Base-by-base conservation (phyloP, 2,797 vertebrate genomes). In the Antrozous pallidus region DNA sequence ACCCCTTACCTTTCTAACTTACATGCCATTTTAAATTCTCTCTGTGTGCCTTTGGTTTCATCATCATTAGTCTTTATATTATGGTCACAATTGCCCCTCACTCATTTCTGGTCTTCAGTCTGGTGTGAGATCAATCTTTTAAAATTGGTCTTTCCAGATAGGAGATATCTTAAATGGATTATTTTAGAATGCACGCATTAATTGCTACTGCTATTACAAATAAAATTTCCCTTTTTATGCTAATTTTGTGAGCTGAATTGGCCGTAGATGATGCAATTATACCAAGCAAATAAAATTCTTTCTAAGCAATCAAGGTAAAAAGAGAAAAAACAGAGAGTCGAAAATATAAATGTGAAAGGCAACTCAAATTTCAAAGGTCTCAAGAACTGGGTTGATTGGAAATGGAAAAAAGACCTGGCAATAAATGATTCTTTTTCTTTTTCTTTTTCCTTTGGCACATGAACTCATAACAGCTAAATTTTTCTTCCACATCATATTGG, bases 201-300 rank as follows among this genome's bases (percentile, higher is more conserved):
- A 93, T 94, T 90, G 78, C 49, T 84, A 83, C 67, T 93, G 70
- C 18, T 87, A 40, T 90, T 83, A 67, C 47, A 75, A 89, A 93
- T 87, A 95, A 84, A 80, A 84, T 24, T 74, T 95, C 31, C 36
- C 63, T 36, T 73, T 92, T 96, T 88, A 54, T 92, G 63, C 16
- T 81, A 80, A 36, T 0, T 49, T 42, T 87, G 31, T 79, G 78
- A 93, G 40, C 51, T 70, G 45, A 89, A 51, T 75, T 94, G 83
- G 26, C 40, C 79, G 95, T 94, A 85, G 70, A 94, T 71, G 47
- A 83, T 88, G 70, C 20, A 91, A 86, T 97, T 91, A 96, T 91
- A 54, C 77, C 28, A 88, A 90, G 75, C 40, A 93, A 84, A 89
- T 75, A 93, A 84, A 96, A 86, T 91, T 90, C 58, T 90, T 95